Evolutionary conservation across 1,140 invertebrate genomes (phyloP), one percentile per base, ranked within the genome.

Genomic region (Drosophila grimshawi): DNA sequence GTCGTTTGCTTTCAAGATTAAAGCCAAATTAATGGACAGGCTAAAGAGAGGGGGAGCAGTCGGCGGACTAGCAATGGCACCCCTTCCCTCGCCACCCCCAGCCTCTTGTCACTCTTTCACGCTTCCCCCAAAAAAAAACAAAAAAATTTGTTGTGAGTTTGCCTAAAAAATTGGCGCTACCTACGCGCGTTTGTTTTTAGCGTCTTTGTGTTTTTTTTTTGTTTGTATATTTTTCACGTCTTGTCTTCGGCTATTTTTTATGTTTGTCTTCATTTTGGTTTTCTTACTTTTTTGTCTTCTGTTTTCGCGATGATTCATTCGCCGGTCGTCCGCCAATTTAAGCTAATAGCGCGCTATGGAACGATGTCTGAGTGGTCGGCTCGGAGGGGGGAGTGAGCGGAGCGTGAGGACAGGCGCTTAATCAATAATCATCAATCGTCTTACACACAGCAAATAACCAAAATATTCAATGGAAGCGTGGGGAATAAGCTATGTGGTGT

Each of bases 351-450:
- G n/a, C 30, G 27, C 7, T 7, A 27, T 33, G 27, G 3, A 7
- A 27, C 1, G 27, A n/a, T n/a, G n/a, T 2, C 19, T 19, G 19
- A 19, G 19, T 19, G 19, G 19, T 19, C 19, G 19, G 19, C 19
- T 19, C 19, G 30, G 11, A 2, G 35, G 33, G 8, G 11, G 41
- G 48, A 43, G n/a, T 11, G 53, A 19, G 43, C 65, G 5, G 48
- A 33, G 39, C n/a, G 33, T 41, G 35, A 43, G 56, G 39, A 46
- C 45, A 60, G 62, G 39, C 61, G 67, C 75, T 78, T 80, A 89
- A 88, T 88, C 83, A 88, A 88, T 88, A 88, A 88, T 79, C 83
- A 88, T 88, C 83, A 88, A 83, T 88, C 85, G 83, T 88, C 85
- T 88, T 83, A 86, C 75, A 81, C 59, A 86, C 78, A 86, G 81